Evolutionary conservation across 2,797 vertebrate genomes (phyloP).

Genomic region (Macropus fuliginosus): DNA sequence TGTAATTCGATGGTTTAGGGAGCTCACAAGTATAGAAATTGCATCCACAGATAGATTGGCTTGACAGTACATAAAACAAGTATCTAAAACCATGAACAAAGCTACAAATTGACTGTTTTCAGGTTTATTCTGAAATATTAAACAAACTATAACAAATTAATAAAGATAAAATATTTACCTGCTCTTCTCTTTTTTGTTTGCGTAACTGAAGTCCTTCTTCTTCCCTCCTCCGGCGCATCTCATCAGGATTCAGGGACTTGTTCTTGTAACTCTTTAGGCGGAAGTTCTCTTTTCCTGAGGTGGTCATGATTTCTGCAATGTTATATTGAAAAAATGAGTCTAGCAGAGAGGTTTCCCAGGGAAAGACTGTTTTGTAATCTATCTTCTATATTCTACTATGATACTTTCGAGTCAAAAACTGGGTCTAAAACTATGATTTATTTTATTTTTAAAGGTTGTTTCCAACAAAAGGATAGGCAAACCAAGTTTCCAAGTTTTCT

Average conservation of each 20-base stretch:
- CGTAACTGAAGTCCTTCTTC: constrained; percentile 97
- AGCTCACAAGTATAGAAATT: background rate
- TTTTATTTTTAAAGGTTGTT: constrained; percentile 27
- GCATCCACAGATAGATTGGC: background rate
- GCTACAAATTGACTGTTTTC: background rate
- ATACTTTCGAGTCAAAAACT: background rate
- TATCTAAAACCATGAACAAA: background rate
- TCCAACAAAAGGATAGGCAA: background rate
- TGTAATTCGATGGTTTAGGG: background rate
- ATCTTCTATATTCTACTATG: background rate
- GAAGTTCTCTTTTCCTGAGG: constrained; percentile 97
- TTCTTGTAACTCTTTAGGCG: constrained; percentile 99
- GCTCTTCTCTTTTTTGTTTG: constrained; percentile 98
- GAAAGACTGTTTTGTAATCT: constrained; percentile 7
- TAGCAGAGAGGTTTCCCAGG: constrained; percentile 36
- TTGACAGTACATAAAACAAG: constrained; percentile 20
- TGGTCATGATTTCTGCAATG: constrained; percentile 91
- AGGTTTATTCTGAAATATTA: constrained; percentile 15
- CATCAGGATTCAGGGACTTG: constrained; percentile 97
- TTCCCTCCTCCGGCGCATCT: constrained; percentile 97
- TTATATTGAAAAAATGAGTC: background rate
- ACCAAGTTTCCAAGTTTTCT: background rate
- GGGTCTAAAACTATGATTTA: rapidly evolving
- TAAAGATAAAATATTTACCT: constrained; percentile 84
- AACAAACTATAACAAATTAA: constrained; percentile 41